These are phyloP conservation scores for Muschampia staudingeri DNA, from an alignment of 2,888 invertebrate species.

Conservation along the genomic window DNA sequence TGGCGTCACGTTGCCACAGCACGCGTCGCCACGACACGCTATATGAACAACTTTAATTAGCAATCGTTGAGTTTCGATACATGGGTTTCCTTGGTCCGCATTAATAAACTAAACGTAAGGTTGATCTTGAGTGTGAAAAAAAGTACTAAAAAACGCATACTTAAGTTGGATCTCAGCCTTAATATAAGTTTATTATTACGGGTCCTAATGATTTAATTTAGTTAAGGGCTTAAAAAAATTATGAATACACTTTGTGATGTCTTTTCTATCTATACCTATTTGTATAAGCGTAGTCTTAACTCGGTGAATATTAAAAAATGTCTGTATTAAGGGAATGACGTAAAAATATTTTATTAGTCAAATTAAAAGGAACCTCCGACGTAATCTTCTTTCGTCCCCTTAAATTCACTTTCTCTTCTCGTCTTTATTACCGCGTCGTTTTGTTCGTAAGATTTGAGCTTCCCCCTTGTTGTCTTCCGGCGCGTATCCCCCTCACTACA, in stretches of 20 bases:
- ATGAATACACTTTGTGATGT: not conserved
- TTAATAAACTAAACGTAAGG: too few species aligned
- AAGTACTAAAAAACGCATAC: too few species aligned
- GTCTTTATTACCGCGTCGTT: slow-evolving; percentile 92
- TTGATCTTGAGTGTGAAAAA: too few species aligned
- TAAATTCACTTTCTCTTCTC: slow-evolving; percentile 93
- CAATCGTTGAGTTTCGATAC: too few species aligned
- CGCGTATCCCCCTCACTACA: slow-evolving; percentile 86
- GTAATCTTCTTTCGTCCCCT: slow-evolving; percentile 91
- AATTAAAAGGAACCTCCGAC: slow-evolving; percentile 89
- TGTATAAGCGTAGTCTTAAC: not conserved
- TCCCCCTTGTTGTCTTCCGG: slow-evolving; percentile 84
- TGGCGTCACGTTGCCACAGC: too few species aligned
- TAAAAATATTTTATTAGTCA: slow-evolving; percentile 85
- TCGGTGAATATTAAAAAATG: slow-evolving; percentile 16
- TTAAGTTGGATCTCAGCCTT: too few species aligned
- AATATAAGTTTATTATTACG: too few species aligned
- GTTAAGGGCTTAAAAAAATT: not conserved
- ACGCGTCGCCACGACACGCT: too few species aligned
- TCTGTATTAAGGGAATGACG: slow-evolving; percentile 47
- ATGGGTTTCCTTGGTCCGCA: too few species aligned
- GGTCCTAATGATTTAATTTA: too few species aligned
- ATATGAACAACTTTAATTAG: too few species aligned
- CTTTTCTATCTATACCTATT: not conserved
- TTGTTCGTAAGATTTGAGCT: slow-evolving; percentile 92